These are phyloP conservation scores for Ditula angustiorana DNA, from an alignment of 2,888 invertebrate genomes.

Conservation along the genomic window DNA sequence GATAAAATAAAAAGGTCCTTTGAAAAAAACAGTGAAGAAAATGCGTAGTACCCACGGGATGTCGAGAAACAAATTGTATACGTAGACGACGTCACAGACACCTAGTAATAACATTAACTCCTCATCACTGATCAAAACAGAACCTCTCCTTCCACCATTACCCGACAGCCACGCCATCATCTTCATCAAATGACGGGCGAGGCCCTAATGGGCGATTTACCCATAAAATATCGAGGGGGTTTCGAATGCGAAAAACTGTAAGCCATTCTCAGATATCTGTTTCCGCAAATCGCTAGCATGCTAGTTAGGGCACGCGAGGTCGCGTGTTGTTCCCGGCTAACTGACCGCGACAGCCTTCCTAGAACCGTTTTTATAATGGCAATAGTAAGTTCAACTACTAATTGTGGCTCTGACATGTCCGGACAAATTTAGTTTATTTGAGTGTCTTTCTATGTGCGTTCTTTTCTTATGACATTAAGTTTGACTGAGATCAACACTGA, in stretches of 20 bases:
- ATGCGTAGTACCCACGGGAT: too few species aligned
- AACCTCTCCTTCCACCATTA: slow-evolving; percentile 1
- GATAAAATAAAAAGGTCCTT: too few species aligned
- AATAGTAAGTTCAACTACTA: slow-evolving; percentile 22
- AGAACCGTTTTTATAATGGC: slow-evolving; percentile 37
- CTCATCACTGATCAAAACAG: background rate
- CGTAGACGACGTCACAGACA: too few species aligned
- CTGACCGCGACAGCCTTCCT: slow-evolving; percentile 40
- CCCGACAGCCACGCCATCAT: slow-evolving; percentile 19
- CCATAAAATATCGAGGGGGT: slow-evolving; percentile 21
- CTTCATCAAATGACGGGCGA: slow-evolving; percentile 17
- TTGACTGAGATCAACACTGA: too few species aligned
- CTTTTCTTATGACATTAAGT: too few species aligned
- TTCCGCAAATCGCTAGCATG: slow-evolving; percentile 40
- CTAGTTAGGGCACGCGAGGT: slow-evolving; percentile 43
- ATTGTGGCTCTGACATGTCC: too few species aligned
- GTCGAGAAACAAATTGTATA: too few species aligned
- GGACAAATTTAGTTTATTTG: too few species aligned
- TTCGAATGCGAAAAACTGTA: slow-evolving; percentile 33
- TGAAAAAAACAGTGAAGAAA: too few species aligned
- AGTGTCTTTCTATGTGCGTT: too few species aligned
- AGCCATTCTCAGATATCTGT: slow-evolving; percentile 32
- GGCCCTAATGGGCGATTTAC: slow-evolving; percentile 31
- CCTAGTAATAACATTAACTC: too few species aligned
- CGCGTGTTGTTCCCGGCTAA: slow-evolving; percentile 40